Percentiles rank a stretch among this genome's conserved stretches.
These are phyloP conservation scores for Lasioglossum lativentre DNA, from an alignment of 2,888 invertebrate genomes.

Conservation along the genomic window DNA sequence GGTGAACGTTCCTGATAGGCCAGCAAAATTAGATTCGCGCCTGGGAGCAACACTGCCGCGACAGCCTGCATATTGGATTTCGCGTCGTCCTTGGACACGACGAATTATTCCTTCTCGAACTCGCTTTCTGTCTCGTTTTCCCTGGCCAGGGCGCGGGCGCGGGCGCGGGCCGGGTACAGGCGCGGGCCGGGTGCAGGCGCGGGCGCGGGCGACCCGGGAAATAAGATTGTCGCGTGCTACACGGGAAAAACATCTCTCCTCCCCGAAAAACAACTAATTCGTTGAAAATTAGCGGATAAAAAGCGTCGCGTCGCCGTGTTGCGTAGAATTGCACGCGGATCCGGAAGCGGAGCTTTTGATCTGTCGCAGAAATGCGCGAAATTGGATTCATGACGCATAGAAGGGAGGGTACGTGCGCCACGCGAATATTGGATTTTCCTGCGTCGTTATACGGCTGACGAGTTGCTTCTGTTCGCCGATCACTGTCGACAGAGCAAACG, in stretches of 20 bases:
- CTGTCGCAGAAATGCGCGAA: constrained; percentile 51
- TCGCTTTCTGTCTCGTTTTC: neutral
- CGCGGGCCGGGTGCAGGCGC: no score
- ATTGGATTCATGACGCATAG: constrained; percentile 62
- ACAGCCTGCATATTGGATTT: constrained; percentile 47
- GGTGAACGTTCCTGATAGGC: constrained; percentile 18
- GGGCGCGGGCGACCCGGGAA: neutral
- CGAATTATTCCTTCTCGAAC: constrained; percentile 32
- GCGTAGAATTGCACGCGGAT: constrained; percentile 24
- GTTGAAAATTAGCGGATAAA: constrained; percentile 19
- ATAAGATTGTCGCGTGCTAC: constrained; percentile 23
- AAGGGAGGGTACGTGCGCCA: constrained; percentile 53
- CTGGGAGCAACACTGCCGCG: constrained; percentile 19
- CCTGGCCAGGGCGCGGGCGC: no score
- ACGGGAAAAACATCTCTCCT: neutral
- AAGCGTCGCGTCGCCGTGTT: neutral
- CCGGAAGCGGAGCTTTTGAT: constrained; percentile 48
- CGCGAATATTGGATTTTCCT: constrained; percentile 66
- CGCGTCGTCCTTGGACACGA: constrained; percentile 32
- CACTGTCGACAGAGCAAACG: constrained; percentile 58
- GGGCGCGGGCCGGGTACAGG: no score
- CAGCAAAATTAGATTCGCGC: constrained; percentile 50
- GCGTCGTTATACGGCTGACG: constrained; percentile 67
- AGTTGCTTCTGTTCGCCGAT: constrained; percentile 65
- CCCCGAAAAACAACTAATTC: constrained; percentile 15